These are phyloP conservation scores for Phrynosoma platyrhinos DNA, from an alignment of 2,113 vertebrate species.

Conservation along the genomic window DNA sequence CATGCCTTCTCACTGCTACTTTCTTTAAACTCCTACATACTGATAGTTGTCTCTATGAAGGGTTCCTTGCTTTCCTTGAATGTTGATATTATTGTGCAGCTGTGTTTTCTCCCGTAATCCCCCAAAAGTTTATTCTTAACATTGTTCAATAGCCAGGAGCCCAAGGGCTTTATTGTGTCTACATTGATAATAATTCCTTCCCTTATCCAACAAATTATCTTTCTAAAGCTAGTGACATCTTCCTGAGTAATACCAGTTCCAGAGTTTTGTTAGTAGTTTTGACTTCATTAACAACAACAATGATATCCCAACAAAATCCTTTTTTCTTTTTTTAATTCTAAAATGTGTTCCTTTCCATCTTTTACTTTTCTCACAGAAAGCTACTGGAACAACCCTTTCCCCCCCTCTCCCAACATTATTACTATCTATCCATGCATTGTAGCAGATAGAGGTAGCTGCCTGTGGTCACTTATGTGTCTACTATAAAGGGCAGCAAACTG, in stretches of 20 bases:
- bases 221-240: background rate
- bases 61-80: background rate
- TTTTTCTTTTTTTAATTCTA: background rate
- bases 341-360: background rate
- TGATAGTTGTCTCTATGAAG: background rate
- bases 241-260: background rate
- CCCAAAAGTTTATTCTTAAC: background rate
- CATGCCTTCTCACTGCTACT: background rate
- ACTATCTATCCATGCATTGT: too few relatives aligned
- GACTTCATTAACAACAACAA: background rate
- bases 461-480: too few relatives aligned
- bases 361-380: background rate
- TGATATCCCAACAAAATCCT: background rate
- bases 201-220: background rate
- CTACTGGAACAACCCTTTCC: background rate
- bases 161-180: slow-evolving; percentile 21
- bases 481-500: too few relatives aligned
- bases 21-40: slow-evolving; percentile 5
- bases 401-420: too few relatives aligned
- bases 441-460: too few relatives aligned
- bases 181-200: background rate
- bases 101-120: slow-evolving; percentile 26
- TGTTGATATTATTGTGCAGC: slow-evolving; percentile 19
- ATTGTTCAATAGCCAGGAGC: slow-evolving; percentile 16
- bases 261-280: background rate